phyloP scores from a whole-genome alignment of 2,888 invertebrate genomes.

The Idaea biselata region DNA sequence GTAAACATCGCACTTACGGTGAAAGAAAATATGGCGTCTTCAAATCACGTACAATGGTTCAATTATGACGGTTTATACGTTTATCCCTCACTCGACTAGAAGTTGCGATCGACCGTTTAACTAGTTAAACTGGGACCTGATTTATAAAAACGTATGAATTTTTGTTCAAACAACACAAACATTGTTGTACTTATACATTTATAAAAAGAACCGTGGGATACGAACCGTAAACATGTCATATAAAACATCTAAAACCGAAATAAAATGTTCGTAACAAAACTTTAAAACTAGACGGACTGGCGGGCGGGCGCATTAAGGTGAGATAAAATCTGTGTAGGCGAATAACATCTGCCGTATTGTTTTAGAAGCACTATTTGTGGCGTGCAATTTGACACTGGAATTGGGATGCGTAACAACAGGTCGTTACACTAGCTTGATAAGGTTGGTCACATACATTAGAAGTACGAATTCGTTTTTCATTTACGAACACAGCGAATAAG shows the following conservation, averaged over 20 bases:
- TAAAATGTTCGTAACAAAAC: background rate
- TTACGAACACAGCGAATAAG: too few relatives aligned
- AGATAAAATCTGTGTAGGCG: background rate
- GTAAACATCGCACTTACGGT: too few relatives aligned
- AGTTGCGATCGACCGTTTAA: too few relatives aligned
- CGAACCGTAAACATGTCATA: background rate
- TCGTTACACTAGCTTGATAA: constrained; percentile 19
- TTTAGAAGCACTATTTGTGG: constrained; percentile 21
- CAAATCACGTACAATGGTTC: too few relatives aligned
- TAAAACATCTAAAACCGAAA: background rate
- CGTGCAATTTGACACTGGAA: constrained; percentile 24
- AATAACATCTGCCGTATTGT: constrained; percentile 11
- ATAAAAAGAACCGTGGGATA: too few relatives aligned
- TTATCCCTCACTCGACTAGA: too few relatives aligned
- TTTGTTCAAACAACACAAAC: background rate
- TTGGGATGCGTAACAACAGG: constrained; percentile 20
- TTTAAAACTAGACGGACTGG: background rate
- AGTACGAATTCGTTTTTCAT: constrained; percentile 9
- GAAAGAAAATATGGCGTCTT: too few relatives aligned
- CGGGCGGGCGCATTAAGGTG: background rate
- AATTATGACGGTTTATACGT: too few relatives aligned
- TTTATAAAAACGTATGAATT: too few relatives aligned
- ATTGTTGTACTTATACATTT: background rate
- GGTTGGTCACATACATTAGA: constrained; percentile 13
- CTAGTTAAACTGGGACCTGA: too few relatives aligned